These are phyloP conservation scores for Cremastobaeus sp. DNA, from an alignment of 2,888 invertebrate genomes.

Conservation along the genomic window DNA sequence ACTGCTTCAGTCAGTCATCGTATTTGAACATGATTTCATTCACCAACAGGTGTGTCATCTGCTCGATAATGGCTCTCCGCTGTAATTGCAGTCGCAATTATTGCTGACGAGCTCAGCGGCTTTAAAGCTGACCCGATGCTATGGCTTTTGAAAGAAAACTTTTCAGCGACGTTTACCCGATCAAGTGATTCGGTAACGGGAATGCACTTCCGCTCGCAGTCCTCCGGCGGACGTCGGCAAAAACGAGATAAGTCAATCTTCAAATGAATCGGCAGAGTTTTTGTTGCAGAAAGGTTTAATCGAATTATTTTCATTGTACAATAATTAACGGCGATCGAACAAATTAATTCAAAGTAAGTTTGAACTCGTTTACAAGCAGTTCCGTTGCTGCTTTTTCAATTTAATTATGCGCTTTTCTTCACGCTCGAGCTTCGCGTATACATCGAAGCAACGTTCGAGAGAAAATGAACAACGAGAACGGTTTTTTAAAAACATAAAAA, in stretches of 20 bases:
- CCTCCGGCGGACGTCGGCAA: too few relatives aligned
- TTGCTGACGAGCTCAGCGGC: background rate
- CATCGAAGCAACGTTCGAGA: background rate
- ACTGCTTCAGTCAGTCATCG: conserved; percentile 10
- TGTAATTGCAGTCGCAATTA: background rate
- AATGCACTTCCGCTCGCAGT: too few relatives aligned
- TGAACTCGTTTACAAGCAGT: background rate
- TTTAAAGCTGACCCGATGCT: too few relatives aligned
- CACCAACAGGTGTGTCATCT: conserved; percentile 24
- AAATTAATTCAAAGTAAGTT: background rate
- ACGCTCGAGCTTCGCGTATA: background rate
- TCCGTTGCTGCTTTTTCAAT: conserved; percentile 6
- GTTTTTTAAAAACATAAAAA: too few relatives aligned
- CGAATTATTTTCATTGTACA: background rate
- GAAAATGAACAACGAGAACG: too few relatives aligned
- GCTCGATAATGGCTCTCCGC: conserved; percentile 9
- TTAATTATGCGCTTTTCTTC: background rate
- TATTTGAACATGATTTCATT: conserved; percentile 28
- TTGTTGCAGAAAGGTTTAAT: too few relatives aligned
- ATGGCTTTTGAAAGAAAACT: too few relatives aligned
- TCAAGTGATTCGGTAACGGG: too few relatives aligned
- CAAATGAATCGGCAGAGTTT: too few relatives aligned
- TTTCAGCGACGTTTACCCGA: too few relatives aligned
- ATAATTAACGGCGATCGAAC: background rate
- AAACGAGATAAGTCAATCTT: too few relatives aligned